Base-by-base conservation (phyloP, 1,140 invertebrate species). In the Panonychus citri region DNA sequence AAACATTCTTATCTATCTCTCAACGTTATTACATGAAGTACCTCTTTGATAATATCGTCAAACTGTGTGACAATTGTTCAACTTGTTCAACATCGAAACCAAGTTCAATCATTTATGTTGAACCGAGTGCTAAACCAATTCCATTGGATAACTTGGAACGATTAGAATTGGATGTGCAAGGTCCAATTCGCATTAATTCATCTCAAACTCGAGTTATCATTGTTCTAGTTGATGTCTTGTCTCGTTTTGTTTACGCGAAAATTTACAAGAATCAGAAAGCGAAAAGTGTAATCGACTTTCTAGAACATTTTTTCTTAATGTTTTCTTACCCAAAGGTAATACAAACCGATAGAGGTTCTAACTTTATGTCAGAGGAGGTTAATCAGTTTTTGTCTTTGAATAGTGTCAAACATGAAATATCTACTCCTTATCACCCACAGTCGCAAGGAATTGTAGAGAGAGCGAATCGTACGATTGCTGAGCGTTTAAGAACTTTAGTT, bases 401-500 rank as follows among this genome's bases (percentile, higher is more conserved):
- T 27, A 8, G 40, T 8, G 42, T 51, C 5, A 21, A 50, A 19
- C 26, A 39, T 26, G 12, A 4, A 2, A 25, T 57, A 5, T n/a
- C 55, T 3, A 15, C 30, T 21, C 5, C 39, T 2, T 39, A 59
- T 50, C 43, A 56, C 27, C 39, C 57, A 2, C 26, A 34, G 15
- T 19, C 25, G 19, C 28, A 50, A 19, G 55, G 55, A 2, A 17
- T 52, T 49, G 49, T 50, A 5, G 58, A 59, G 49, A 28, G 54
- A 24, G 13, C 53, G 2, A 53, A 54, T 19, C 21, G 59, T 27
- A 60, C 59, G 3, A 13, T 60, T 7, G 27, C 26, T 24, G 34
- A 30, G n/a, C 3, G 56, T 39, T 39, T 60, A 15, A n/a, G 39
- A 10, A 21, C 19, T 21, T 3, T 17, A 17, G 17, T 43, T 7